Base-by-base conservation (phyloP, 2,113 vertebrate genomes). In the Neolamprologus tretocephalus region DNA sequence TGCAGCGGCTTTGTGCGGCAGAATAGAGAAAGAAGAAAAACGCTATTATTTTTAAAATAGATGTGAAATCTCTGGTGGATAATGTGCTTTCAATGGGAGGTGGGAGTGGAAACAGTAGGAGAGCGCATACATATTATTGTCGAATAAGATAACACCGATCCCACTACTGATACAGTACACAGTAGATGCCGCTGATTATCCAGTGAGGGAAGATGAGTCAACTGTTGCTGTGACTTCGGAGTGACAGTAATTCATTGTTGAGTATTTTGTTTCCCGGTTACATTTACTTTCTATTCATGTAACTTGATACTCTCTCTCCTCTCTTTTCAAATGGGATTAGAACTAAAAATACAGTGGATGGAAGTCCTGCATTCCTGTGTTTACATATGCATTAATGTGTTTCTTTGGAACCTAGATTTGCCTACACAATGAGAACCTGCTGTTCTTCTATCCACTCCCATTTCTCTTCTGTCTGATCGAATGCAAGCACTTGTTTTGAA, bases 21-120 rank as follows among this genome's bases (percentile, higher is more conserved):
- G 91, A 91, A 92, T 86, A 87, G 92, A 92, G 91, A 58, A 49
- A 87, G 92, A 92, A 94, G 90, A 94, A 95, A 94, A 94, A 94
- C 55, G 84, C 88, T 80, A 92, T 94, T 92, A 93, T 94, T 95
- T 94, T 95, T 93, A 85, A 95, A 95, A 96, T 95, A 95, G 95
- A 95, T 94, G 91, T 94, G 89, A 95, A 95, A 95, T 95, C 95
- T 95, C 94, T 91, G 58, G 90, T 92, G 92, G 91, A 95, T 94
- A 94, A 96, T 95, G 89, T 92, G 87, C 87, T 94, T 94, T 95
- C 91, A 95, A 92, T 91, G 86, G 87, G 83, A 94, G 90, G 95
- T 95, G 94, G 95, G 95, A 91, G 94, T 93, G 92, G 90, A 94
- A 91, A 94, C 94, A 93, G 94, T 94, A 85, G 93, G 86, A 88